Conservation (phyloP, 2,797 vertebrate genomes). For the Falco novaeseelandiae region DNA sequence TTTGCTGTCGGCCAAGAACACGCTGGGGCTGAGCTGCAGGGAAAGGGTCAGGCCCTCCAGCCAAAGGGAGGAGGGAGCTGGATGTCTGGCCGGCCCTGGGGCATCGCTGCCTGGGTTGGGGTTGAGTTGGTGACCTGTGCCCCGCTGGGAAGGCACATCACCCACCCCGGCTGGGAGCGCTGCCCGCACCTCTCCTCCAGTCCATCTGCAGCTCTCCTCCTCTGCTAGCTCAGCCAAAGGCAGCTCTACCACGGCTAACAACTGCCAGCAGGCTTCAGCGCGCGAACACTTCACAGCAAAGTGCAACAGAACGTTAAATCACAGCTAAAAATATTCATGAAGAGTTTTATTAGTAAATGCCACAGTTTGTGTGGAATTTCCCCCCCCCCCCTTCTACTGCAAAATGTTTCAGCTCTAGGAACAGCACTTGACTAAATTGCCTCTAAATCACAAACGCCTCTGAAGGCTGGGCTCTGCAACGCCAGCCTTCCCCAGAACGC, state of each 20-base stretch:
- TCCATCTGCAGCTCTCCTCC: constrained; percentile 32
- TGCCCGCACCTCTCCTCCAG: background rate
- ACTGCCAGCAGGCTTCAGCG: background rate
- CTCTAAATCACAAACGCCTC: background rate
- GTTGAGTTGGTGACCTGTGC: rapidly evolving
- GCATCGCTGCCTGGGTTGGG: rapidly evolving
- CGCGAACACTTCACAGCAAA: background rate
- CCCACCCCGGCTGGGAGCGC: background rate
- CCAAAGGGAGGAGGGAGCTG: background rate
- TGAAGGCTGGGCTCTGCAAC: background rate
- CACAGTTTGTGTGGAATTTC: background rate
- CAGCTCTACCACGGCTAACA: background rate
- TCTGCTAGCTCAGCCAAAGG: background rate
- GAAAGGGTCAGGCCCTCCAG: background rate
- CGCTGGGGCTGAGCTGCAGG: background rate
- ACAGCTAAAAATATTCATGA: constrained; percentile 28
- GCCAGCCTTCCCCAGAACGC: background rate
- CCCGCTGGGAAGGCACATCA: background rate
- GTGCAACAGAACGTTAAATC: background rate
- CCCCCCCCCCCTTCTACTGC: background rate
- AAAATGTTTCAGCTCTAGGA: background rate
- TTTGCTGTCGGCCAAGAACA: rapidly evolving
- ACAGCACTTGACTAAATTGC: background rate
- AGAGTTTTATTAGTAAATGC: constrained; percentile 39
- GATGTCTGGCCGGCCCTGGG: rapidly evolving